Conservation (phyloP, 2,797 vertebrate species). For the Myiotriccus ornatus region DNA sequence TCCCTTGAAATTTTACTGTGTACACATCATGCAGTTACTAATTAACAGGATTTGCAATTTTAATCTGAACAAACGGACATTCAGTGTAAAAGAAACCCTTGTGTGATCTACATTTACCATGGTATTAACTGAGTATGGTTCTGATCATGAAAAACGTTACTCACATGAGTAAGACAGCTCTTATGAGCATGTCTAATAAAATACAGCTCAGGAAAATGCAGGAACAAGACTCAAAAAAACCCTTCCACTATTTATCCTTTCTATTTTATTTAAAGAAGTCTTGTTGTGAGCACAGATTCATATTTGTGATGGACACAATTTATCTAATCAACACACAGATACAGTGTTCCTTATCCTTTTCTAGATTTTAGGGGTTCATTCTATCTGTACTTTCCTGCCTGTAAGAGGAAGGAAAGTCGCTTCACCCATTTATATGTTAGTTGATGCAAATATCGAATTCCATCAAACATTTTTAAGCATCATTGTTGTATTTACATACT, state of each 20-base stretch:
- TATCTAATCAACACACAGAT: background rate
- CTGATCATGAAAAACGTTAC: background rate
- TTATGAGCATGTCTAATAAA: background rate
- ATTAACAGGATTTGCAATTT: constrained; percentile 20
- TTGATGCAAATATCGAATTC: no score
- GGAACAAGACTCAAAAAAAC: fast-evolving
- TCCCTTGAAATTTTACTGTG: background rate
- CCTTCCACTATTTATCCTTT: background rate
- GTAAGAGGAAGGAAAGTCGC: background rate
- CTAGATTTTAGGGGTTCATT: background rate
- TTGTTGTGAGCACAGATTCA: background rate
- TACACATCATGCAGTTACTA: background rate
- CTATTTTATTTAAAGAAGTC: background rate
- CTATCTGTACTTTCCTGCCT: background rate
- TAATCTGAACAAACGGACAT: background rate
- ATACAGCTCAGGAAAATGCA: background rate
- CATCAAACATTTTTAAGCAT: no score
- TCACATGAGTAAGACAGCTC: background rate
- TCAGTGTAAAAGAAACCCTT: background rate
- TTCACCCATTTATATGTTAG: no score
- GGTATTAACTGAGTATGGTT: background rate
- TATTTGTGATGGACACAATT: background rate
- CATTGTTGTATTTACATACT: no score
- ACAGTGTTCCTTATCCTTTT: background rate
- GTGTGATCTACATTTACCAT: background rate